Evolutionary conservation across 1,140 invertebrate species (phyloP), one percentile per base, ranked within the genome.

Genomic region (Leptopilina boulardi): DNA sequence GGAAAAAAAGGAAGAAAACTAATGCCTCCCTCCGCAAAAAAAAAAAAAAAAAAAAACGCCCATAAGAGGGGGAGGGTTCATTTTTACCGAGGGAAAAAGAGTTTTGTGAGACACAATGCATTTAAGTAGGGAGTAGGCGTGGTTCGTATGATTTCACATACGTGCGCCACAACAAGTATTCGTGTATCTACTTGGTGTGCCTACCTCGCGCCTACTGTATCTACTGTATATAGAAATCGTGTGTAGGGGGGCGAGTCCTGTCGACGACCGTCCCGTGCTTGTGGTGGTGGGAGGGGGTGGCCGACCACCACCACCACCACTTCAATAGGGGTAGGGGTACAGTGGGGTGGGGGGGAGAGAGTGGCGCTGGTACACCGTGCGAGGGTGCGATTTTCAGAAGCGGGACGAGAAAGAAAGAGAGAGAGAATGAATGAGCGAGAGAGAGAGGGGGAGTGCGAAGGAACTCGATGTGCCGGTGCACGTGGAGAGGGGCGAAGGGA

Each of bases 161-260:
- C 78, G 79, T 80, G 75, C 75, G 77, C 77, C 79, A 54, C 56
- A 73, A 74, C 79, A 74, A 73, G 84, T 84, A 80, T 86, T 82
- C 79, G 83, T 86, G 85, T 84, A 83, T 82, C 83, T 82, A 88
- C 85, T 83, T 87, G 82, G 85, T 38, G 85, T 84, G 84, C 82
- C 83, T 82, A 88, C 85, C 83, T 87, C 83, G 85, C 83, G 85
- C 84, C 84, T 87, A 82, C 81, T 73, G 21, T 41, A 41, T 72
- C 38, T 26, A 11, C 72, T 56, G 72, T 54, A 51, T n/a, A n/a
- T n/a, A n/a, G n/a, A 26, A 70, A 30, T 78, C 54, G 71, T 75
- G 74, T 76, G 56, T 38, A 74, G 81, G 74, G 79, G 80, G 78
- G 78, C 75, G 77, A 80, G 75, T 74, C 77, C 54, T 71, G 18